Percentiles rank a stretch among this genome's conserved stretches.
These are phyloP conservation scores for Eupithecia vulgata DNA, from an alignment of 2,888 invertebrate species.

Conservation along the genomic window DNA sequence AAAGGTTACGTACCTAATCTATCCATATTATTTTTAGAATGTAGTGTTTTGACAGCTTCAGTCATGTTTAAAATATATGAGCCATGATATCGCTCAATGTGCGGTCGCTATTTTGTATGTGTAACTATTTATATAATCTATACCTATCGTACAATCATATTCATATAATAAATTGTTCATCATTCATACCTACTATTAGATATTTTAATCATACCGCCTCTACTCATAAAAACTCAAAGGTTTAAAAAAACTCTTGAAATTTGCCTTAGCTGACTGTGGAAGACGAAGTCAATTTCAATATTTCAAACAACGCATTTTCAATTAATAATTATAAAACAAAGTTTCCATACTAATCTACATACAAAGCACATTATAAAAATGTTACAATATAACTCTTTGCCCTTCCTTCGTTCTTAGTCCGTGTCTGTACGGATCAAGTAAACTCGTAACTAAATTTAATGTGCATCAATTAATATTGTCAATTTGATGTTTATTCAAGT, in stretches of 20 bases:
- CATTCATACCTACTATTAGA: background rate
- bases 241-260: background rate
- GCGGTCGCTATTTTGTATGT: conserved; percentile 37
- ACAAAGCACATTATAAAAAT: background rate
- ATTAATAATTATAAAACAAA: background rate
- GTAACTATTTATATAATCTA: conserved; percentile 25
- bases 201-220: conserved; percentile 12
- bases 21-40: conserved; percentile 42
- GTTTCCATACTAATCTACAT: background rate
- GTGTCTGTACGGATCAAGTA: conserved; percentile 34
- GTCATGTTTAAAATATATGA: conserved; percentile 29
- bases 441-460: conserved; percentile 43
- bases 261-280: conserved; percentile 1
- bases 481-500: conserved; percentile 57
- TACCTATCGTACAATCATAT: conserved; percentile 6
- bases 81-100: conserved; percentile 40
- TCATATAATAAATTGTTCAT: conserved; percentile 1
- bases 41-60: conserved; percentile 40
- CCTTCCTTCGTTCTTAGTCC: conserved; percentile 32
- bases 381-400: background rate
- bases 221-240: background rate
- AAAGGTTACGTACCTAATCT: conserved; percentile 24
- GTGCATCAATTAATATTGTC: conserved; percentile 74
- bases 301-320: background rate
- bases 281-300: conserved; percentile 3